These are phyloP conservation scores for Pararge aegeria DNA, from an alignment of 1,140 invertebrate species.

Conservation along the genomic window DNA sequence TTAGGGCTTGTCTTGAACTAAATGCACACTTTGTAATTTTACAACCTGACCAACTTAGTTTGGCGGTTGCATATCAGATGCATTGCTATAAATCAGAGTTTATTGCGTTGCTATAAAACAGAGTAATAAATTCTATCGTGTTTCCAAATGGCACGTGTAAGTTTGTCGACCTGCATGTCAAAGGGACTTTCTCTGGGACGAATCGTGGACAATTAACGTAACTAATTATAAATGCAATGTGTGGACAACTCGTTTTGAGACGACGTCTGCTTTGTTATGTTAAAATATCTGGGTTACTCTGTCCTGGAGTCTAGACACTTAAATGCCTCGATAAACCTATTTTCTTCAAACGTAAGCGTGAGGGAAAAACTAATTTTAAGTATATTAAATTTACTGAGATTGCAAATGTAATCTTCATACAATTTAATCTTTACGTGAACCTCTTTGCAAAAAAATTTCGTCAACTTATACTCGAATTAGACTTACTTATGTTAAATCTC, in stretches of 20 bases:
- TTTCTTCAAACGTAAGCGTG: too few relatives aligned
- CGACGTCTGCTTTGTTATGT: conserved; percentile 23
- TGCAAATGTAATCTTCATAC: too few relatives aligned
- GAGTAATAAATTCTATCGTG: conserved; percentile 18
- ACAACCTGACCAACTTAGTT: conserved; percentile 16
- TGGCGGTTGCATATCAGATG: conserved; percentile 17
- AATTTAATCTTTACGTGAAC: not conserved
- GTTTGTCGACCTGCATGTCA: conserved; percentile 38
- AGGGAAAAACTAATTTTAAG: too few relatives aligned
- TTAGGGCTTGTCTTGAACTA: too few relatives aligned
- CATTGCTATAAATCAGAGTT: conserved; percentile 18
- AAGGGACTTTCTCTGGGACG: conserved; percentile 61
- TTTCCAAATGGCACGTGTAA: conserved; percentile 29
- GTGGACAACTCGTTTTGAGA: conserved; percentile 38
- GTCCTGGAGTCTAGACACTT: not conserved
- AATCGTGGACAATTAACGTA: conserved; percentile 53
- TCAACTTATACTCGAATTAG: too few relatives aligned
- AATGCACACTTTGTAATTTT: conserved; percentile 6
- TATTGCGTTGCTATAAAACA: conserved; percentile 13
- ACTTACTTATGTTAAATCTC: too few relatives aligned
- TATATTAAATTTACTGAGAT: too few relatives aligned
- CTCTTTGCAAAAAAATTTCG: too few relatives aligned
- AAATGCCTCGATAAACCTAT: not conserved
- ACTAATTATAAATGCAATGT: conserved; percentile 57
- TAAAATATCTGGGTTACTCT: conserved; percentile 16